Conservation (phyloP, 2,797 vertebrate species). For the Chelmon rostratus region DNA sequence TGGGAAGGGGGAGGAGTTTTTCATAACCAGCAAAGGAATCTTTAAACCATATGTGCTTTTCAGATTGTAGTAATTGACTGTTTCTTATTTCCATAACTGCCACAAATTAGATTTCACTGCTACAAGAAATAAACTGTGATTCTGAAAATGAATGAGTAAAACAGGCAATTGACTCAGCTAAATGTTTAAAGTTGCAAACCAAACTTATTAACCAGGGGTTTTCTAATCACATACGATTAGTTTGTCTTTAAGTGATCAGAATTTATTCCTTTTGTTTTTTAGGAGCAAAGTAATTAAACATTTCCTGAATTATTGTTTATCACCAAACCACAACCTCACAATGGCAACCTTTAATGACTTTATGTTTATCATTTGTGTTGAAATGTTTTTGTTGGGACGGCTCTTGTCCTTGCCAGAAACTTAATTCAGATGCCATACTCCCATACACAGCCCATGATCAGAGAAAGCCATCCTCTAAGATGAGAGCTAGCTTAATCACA, state of each 20-base stretch:
- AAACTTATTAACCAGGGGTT: background rate
- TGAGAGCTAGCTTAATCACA: constrained; percentile 48
- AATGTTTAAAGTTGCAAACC: background rate
- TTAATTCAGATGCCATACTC: constrained; percentile 29
- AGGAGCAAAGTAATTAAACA: background rate
- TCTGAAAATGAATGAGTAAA: background rate
- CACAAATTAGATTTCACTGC: background rate
- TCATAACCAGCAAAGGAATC: background rate
- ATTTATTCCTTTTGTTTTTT: background rate
- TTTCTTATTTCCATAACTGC: background rate
- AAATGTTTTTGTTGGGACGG: constrained; percentile 6
- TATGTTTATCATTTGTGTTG: constrained; percentile 27
- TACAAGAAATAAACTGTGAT: background rate
- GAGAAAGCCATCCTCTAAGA: constrained; percentile 30
- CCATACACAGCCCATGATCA: constrained; percentile 36
- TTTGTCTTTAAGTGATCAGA: background rate
- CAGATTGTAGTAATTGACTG: background rate
- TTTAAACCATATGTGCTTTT: constrained; percentile 1
- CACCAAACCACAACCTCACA: background rate
- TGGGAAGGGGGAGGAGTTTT: background rate
- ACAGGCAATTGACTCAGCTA: no score
- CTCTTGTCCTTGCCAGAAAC: constrained; percentile 35
- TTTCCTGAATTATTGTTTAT: background rate
- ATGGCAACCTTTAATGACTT: constrained; percentile 17
- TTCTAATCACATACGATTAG: background rate